Percentiles rank a stretch among this genome's conserved stretches.
Evolutionary conservation across 2,797 vertebrate genomes (phyloP).

Genomic region (Platalea minor): DNA sequence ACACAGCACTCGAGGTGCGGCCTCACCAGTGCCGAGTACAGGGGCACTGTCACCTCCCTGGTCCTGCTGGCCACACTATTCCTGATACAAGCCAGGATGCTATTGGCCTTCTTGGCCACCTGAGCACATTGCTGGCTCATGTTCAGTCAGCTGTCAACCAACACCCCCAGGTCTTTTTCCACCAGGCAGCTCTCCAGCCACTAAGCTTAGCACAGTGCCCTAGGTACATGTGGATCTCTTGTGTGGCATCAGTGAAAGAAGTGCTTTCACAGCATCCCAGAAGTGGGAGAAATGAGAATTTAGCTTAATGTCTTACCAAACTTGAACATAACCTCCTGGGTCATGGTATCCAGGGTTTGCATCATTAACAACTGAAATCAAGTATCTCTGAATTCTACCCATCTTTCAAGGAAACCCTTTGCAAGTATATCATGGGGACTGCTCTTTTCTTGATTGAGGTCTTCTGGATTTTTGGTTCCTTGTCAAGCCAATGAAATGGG

Average conservation of each 20-base stretch:
- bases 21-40: no score
- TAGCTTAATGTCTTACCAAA: not conserved
- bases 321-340: accelerated
- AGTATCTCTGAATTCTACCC: accelerated
- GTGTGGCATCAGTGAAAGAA: not conserved
- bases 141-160: no score
- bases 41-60: no score
- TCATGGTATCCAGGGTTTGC: not conserved
- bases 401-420: not conserved
- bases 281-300: not conserved
- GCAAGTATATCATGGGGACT: not conserved
- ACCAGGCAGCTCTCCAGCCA: no score
- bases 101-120: no score
- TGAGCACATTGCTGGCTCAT: no score
- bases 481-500: not conserved
- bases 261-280: not conserved
- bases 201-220: not conserved
- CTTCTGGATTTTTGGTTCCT: not conserved
- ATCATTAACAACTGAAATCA: not conserved
- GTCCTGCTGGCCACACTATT: no score
- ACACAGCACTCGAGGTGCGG: no score
- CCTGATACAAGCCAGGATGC: no score
- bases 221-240: not conserved
- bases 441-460: not conserved
- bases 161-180: no score